A percentile compares a stretch with the other conserved stretches of the same genome.
Evolutionary conservation across 2,797 vertebrate genomes (phyloP).

Genomic region (Jordanella pulchra): DNA sequence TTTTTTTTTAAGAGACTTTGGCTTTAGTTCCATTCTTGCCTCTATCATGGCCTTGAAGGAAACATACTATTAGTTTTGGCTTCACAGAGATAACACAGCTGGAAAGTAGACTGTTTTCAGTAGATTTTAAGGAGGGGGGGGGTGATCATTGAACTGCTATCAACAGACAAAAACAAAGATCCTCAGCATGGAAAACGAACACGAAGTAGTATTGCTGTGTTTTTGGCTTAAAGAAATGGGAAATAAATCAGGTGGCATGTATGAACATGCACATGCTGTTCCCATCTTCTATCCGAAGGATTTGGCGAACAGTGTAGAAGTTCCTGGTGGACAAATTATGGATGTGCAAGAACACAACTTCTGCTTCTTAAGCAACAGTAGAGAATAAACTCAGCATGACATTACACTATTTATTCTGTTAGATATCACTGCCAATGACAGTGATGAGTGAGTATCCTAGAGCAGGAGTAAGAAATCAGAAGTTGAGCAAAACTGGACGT

Average conservation of each 20-base stretch:
- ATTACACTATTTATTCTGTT: neutral
- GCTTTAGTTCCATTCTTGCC: slow-evolving; percentile 15
- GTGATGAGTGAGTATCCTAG: too few species aligned
- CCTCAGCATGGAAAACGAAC: slow-evolving; percentile 4
- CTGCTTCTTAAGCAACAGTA: neutral
- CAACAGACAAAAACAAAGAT: slow-evolving; percentile 10
- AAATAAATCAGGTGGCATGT: neutral
- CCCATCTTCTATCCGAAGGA: neutral
- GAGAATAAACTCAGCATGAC: neutral
- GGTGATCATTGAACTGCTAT: slow-evolving; percentile 17
- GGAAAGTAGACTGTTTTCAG: slow-evolving; percentile 24
- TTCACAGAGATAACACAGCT: slow-evolving; percentile 28
- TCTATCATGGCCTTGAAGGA: slow-evolving; percentile 17
- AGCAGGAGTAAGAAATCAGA: neutral
- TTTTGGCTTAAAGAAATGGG: slow-evolving; percentile 9
- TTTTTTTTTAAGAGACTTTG: slow-evolving; percentile 27
- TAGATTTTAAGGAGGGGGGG: slow-evolving; percentile 1
- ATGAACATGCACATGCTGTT: neutral
- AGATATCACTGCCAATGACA: neutral
- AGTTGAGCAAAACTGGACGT: neutral
- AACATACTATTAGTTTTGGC: slow-evolving; percentile 22
- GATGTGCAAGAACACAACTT: neutral
- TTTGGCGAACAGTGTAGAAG: slow-evolving; percentile 7
- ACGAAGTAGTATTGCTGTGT: slow-evolving; percentile 1
- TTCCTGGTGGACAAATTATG: neutral